A percentile compares a stretch with the other conserved stretches of the same genome.
These are phyloP conservation scores for Pseudochirops corinnae DNA, from an alignment of 2,797 vertebrate genomes.

Conservation along the genomic window DNA sequence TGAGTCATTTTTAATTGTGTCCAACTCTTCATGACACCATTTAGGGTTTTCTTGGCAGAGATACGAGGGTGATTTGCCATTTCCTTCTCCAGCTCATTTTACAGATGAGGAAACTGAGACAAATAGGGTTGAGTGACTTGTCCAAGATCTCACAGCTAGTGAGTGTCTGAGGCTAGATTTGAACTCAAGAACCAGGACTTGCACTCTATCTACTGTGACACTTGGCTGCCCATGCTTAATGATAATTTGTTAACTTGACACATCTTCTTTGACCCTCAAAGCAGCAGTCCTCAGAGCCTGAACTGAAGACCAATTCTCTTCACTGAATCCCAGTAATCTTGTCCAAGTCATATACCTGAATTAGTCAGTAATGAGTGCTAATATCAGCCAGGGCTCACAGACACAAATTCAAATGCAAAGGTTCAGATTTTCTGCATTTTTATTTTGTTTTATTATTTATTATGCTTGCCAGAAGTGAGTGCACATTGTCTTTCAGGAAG, in stretches of 20 bases:
- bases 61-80: neutral
- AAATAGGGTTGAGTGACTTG: neutral
- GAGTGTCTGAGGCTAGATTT: too few species aligned
- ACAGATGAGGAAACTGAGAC: neutral
- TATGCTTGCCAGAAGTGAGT: neutral
- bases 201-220: too few species aligned
- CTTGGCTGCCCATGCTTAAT: too few species aligned
- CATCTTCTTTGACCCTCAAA: too few species aligned
- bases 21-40: neutral
- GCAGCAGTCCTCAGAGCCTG: neutral
- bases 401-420: neutral
- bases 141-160: neutral
- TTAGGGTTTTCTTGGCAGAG: neutral
- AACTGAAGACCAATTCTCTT: neutral
- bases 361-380: neutral
- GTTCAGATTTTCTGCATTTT: neutral
- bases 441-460: conserved; percentile 22
- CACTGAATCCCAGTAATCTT: neutral
- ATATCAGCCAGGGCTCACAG: neutral
- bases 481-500: neutral
- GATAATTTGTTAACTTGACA: neutral
- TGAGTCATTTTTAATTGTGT: neutral
- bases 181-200: neutral
- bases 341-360: neutral
- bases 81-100: neutral